Evolutionary conservation across 2,888 invertebrate genomes (phyloP).

Genomic region (Epinotia nisella): DNA sequence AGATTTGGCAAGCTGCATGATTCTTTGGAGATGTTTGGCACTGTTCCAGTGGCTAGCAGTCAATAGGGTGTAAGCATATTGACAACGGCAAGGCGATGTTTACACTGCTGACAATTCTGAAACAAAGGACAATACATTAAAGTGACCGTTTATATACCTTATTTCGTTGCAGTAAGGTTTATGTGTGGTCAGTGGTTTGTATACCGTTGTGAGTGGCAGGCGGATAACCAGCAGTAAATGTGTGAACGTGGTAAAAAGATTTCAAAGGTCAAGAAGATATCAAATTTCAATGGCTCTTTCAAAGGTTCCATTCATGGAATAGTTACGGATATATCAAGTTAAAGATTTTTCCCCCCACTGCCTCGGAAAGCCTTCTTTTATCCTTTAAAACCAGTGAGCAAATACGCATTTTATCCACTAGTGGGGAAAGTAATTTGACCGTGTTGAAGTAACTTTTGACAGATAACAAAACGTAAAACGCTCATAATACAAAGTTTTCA

Average conservation of each 20-base stretch:
- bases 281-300: conserved; percentile 1
- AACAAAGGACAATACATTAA: conserved; percentile 3
- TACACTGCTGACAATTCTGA: conserved; percentile 31
- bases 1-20: background rate
- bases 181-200: background rate
- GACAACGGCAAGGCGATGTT: conserved; percentile 31
- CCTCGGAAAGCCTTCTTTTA: too few relatives aligned
- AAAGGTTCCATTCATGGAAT: background rate
- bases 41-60: conserved; percentile 35
- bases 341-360: too few relatives aligned
- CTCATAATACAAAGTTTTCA: too few relatives aligned
- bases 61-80: conserved; percentile 40
- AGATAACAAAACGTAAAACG: too few relatives aligned
- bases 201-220: conserved; percentile 22
- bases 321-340: background rate
- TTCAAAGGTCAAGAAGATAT: background rate
- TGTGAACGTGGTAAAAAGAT: background rate
- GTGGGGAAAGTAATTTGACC: too few relatives aligned
- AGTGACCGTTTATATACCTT: background rate
- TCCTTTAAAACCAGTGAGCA: too few relatives aligned
- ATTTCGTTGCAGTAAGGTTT: background rate
- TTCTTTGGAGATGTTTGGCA: conserved; percentile 26
- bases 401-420: too few relatives aligned
- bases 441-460: too few relatives aligned
- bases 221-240: conserved; percentile 17